These are phyloP conservation scores for Spinibarbus caldwelli DNA, from an alignment of 2,797 vertebrate genomes.

Conservation along the genomic window DNA sequence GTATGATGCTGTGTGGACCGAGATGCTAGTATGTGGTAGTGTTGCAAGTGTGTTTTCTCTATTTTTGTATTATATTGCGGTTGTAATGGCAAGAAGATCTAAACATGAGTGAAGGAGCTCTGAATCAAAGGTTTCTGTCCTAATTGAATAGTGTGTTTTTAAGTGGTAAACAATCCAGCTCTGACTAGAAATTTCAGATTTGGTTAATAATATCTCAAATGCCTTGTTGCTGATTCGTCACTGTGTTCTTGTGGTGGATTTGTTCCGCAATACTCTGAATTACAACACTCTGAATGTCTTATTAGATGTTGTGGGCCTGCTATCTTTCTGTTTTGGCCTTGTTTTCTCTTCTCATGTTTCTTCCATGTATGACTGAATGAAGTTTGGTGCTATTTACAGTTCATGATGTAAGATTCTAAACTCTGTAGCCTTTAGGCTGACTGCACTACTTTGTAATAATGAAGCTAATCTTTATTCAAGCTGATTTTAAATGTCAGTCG, in stretches of 20 bases:
- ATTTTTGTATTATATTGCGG: neutral
- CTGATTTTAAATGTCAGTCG: constrained; percentile 53
- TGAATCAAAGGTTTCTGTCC: neutral
- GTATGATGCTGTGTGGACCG: neutral
- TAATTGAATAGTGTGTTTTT: neutral
- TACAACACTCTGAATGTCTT: constrained; percentile 10
- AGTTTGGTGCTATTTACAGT: constrained; percentile 18
- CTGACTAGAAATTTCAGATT: neutral
- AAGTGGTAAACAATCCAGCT: neutral
- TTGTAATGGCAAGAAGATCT: neutral
- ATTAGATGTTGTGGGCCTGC: constrained; percentile 3
- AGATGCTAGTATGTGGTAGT: neutral
- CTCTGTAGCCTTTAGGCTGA: constrained; percentile 16
- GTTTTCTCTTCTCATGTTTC: constrained; percentile 21
- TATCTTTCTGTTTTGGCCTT: neutral
- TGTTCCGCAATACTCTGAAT: neutral
- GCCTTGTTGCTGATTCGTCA: constrained; percentile 1
- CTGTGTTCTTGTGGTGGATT: neutral
- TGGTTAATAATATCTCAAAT: constrained; percentile 12
- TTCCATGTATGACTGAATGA: constrained; percentile 26
- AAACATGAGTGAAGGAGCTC: neutral
- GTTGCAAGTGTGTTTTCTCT: neutral
- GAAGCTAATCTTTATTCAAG: constrained; percentile 45
- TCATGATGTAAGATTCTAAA: constrained; percentile 16
- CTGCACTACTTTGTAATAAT: constrained; percentile 24